phyloP scores from a whole-genome alignment of 2,797 vertebrate species.

The Eospalax fontanierii region DNA sequence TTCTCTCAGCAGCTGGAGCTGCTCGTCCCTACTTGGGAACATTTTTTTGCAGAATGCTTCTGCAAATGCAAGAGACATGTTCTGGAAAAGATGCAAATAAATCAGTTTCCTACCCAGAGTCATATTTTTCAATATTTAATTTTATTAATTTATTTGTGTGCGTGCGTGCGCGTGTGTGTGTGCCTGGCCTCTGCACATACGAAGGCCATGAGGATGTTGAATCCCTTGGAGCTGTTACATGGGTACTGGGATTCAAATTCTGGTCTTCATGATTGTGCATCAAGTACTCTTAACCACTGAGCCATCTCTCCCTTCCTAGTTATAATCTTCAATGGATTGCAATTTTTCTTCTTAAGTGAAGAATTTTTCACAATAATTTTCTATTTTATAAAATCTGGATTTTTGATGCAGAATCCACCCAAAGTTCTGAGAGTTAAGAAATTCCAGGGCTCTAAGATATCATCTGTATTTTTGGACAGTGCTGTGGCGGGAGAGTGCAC shows the following conservation, averaged over 20 bases:
- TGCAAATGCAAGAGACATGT: background rate
- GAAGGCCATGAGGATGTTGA: background rate
- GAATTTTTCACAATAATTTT: slow-evolving; percentile 18
- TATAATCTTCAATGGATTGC: background rate
- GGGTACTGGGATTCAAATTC: background rate
- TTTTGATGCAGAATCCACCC: background rate
- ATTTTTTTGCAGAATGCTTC: slow-evolving; percentile 15
- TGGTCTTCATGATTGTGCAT: background rate
- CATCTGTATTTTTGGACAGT: slow-evolving; percentile 12
- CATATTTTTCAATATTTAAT: background rate
- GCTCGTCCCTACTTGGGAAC: background rate
- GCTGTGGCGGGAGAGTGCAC: background rate
- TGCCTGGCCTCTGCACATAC: background rate
- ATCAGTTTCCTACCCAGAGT: background rate
- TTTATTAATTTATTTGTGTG: background rate
- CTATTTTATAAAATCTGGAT: slow-evolving; percentile 31
- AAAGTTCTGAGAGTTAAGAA: slow-evolving; percentile 18
- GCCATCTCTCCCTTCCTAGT: background rate
- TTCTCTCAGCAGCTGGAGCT: slow-evolving; percentile 67
- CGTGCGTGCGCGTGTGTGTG: background rate
- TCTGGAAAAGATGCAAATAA: background rate
- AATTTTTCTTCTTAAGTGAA: slow-evolving; percentile 20
- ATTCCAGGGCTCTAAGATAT: slow-evolving; percentile 2
- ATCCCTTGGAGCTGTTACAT: background rate
- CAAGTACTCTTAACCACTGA: background rate